These are phyloP conservation scores for Passer domesticus DNA, from an alignment of 2,113 vertebrate genomes.

Conservation along the genomic window DNA sequence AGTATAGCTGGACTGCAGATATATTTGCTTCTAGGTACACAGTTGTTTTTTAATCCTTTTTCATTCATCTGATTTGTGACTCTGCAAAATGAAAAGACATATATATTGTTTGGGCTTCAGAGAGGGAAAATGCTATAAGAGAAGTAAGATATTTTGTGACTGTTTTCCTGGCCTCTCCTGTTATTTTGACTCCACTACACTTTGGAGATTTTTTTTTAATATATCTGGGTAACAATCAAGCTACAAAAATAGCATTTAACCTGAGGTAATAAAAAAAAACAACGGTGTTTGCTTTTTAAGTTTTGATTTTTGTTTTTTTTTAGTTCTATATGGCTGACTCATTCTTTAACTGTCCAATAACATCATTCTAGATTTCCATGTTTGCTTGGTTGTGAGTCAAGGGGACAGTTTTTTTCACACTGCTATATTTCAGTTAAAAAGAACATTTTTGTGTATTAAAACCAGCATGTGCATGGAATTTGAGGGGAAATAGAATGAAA, in stretches of 20 bases:
- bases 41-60: background rate
- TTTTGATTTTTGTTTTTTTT: background rate
- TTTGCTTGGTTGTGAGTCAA: background rate
- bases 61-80: background rate
- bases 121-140: background rate
- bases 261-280: background rate
- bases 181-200: background rate
- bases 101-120: background rate
- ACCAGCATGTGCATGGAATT: accelerated
- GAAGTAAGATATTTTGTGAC: background rate
- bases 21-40: background rate
- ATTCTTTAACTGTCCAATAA: background rate
- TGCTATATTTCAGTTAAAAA: background rate
- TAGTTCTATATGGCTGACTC: background rate
- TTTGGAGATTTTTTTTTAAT: background rate
- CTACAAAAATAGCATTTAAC: background rate
- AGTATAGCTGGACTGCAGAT: background rate
- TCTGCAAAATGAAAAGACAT: background rate
- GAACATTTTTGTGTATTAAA: background rate
- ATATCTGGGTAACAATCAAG: background rate
- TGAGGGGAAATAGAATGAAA: background rate
- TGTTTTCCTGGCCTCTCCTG: background rate
- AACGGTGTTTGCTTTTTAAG: background rate
- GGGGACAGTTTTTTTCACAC: background rate
- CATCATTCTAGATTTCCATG: background rate